Evolutionary conservation across 1,140 invertebrate species (phyloP).

Genomic region (Brachionus koreanus): DNA sequence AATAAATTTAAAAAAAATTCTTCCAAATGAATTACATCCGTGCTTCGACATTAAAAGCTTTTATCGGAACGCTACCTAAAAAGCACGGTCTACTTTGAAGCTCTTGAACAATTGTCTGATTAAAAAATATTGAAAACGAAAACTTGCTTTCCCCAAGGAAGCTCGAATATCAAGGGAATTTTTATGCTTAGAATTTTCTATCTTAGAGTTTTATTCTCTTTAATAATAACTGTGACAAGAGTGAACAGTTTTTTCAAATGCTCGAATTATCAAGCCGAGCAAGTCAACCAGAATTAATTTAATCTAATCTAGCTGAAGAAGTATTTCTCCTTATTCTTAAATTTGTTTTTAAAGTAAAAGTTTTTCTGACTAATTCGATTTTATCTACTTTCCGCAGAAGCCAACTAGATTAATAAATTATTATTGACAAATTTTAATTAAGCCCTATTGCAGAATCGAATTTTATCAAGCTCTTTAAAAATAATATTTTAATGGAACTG

Average conservation of each 20-base stretch:
- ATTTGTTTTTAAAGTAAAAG: neutral
- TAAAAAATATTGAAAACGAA: neutral
- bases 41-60: neutral
- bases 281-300: neutral
- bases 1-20: neutral
- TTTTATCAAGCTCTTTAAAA: neutral
- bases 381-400: neutral
- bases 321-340: neutral
- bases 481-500: conserved; percentile 13
- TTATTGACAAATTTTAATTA: conserved; percentile 25
- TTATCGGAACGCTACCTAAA: neutral
- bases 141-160: neutral
- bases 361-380: neutral
- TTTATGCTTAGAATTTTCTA: neutral
- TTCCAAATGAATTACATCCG: neutral
- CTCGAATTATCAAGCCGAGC: neutral
- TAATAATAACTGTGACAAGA: neutral
- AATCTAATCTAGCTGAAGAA: neutral
- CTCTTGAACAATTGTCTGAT: neutral
- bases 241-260: neutral
- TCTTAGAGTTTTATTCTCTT: neutral
- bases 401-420: conserved; percentile 17
- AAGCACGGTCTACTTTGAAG: neutral
- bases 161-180: neutral
- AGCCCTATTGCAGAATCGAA: neutral